phyloP scores from a whole-genome alignment of 2,888 invertebrate genomes.

The Cosmia trapezina region DNA sequence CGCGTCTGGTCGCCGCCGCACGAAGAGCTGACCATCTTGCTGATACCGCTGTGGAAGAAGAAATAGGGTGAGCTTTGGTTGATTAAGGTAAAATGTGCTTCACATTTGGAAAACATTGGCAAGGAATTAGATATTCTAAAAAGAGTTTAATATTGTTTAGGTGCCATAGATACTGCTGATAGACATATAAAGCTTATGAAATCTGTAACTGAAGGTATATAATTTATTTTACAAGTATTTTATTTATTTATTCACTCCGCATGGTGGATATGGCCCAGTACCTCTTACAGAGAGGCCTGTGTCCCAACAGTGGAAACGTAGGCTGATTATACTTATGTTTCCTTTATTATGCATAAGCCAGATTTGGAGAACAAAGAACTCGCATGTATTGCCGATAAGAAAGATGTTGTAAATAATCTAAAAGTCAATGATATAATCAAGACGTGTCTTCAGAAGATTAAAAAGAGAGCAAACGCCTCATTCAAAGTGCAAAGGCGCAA shows the following conservation, averaged over 20 bases:
- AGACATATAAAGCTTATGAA: background rate
- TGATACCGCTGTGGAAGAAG: slow-evolving; percentile 80
- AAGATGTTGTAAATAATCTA: background rate
- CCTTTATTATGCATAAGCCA: background rate
- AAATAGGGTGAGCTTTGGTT: background rate
- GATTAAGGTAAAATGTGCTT: background rate
- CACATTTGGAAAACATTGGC: too few relatives aligned
- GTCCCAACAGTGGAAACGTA: background rate
- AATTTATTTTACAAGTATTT: background rate
- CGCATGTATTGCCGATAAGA: background rate
- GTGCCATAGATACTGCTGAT: background rate
- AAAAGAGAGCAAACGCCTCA: slow-evolving; percentile 9
- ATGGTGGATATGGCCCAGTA: background rate
- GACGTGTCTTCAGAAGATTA: slow-evolving; percentile 19
- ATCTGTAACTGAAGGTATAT: background rate
- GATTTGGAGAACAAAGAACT: background rate
- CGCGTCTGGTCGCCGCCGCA: slow-evolving; percentile 85
- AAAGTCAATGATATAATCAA: slow-evolving; percentile 20
- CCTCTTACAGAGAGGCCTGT: background rate
- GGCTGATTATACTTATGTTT: background rate
- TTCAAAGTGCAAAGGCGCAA: slow-evolving; percentile 16
- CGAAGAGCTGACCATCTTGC: slow-evolving; percentile 88
- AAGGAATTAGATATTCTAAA: too few relatives aligned
- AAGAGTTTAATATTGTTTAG: too few relatives aligned
- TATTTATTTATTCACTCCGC: background rate